A percentile compares a stretch with the other conserved stretches of the same genome.
Evolutionary conservation across 2,797 vertebrate genomes (phyloP).

Genomic region (Geotria australis): DNA sequence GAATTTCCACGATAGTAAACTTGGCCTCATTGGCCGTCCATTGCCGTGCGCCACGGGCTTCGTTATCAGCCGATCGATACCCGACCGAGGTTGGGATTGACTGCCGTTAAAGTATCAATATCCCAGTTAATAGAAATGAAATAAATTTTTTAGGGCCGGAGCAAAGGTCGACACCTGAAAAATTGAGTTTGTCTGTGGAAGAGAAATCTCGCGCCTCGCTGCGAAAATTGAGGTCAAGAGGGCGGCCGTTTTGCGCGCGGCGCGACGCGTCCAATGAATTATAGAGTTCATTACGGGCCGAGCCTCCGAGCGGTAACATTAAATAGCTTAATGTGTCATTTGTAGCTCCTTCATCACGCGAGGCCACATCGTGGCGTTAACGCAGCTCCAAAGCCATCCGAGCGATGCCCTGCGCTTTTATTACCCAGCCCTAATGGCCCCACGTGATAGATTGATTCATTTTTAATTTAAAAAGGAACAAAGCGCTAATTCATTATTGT

Average conservation of each 20-base stretch:
- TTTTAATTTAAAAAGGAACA: no score
- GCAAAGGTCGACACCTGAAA: slow-evolving; percentile 49
- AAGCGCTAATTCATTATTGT: no score
- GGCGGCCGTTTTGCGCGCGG: slow-evolving; percentile 47
- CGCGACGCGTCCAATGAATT: slow-evolving; percentile 41
- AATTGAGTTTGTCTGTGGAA: slow-evolving; percentile 45
- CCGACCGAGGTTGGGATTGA: neutral
- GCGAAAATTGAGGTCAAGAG: slow-evolving; percentile 45
- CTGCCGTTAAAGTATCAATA: slow-evolving; percentile 31
- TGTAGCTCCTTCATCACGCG: slow-evolving; percentile 35
- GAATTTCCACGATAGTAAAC: no score
- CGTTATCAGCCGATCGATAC: neutral
- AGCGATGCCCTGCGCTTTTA: no score
- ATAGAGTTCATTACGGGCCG: slow-evolving; percentile 45
- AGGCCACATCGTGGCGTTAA: neutral
- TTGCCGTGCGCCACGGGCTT: neutral
- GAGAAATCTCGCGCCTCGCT: slow-evolving; percentile 43
- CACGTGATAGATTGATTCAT: no score
- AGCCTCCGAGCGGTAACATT: slow-evolving; percentile 39
- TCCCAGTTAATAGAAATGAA: slow-evolving; percentile 46
- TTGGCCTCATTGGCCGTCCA: no score
- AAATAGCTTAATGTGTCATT: slow-evolving; percentile 53
- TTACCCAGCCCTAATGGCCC: no score
- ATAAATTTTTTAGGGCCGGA: slow-evolving; percentile 37
- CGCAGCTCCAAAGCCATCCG: no score